Evolutionary conservation across 2,113 vertebrate genomes (phyloP).

Genomic region (Gracilinanus agilis): DNA sequence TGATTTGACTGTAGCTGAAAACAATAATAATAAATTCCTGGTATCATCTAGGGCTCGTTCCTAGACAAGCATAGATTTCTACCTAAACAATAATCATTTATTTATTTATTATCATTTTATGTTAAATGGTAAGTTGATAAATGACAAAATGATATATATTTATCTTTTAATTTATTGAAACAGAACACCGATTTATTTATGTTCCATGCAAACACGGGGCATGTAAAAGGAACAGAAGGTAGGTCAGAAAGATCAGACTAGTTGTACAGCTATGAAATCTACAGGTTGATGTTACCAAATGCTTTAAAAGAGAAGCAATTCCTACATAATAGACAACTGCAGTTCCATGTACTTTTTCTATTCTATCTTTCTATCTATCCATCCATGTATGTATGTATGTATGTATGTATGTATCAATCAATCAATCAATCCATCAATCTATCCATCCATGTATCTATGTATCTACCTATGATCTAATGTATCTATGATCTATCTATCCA

Average conservation of each 20-base stretch:
- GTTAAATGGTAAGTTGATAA: too few relatives aligned
- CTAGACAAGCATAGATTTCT: neutral
- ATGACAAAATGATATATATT: too few relatives aligned
- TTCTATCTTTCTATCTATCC: neutral
- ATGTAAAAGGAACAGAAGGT: neutral
- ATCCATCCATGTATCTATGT: too few relatives aligned
- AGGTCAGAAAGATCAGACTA: neutral
- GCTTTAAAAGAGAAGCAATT: neutral
- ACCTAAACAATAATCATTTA: neutral
- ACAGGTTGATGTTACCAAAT: neutral
- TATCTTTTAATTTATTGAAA: too few relatives aligned
- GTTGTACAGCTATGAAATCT: neutral
- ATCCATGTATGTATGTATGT: neutral
- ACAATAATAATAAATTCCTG: too few relatives aligned
- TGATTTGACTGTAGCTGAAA: too few relatives aligned
- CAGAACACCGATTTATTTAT: neutral
- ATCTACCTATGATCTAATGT: too few relatives aligned
- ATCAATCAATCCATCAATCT: too few relatives aligned
- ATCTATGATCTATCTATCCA: neutral
- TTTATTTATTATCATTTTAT: neutral
- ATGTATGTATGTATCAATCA: too few relatives aligned
- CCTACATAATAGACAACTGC: neutral
- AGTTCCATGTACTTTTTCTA: neutral
- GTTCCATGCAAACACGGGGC: neutral
- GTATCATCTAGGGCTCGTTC: neutral